These are phyloP conservation scores for Brachynemurus nebulosus DNA, from an alignment of 2,888 invertebrate genomes.

Conservation along the genomic window DNA sequence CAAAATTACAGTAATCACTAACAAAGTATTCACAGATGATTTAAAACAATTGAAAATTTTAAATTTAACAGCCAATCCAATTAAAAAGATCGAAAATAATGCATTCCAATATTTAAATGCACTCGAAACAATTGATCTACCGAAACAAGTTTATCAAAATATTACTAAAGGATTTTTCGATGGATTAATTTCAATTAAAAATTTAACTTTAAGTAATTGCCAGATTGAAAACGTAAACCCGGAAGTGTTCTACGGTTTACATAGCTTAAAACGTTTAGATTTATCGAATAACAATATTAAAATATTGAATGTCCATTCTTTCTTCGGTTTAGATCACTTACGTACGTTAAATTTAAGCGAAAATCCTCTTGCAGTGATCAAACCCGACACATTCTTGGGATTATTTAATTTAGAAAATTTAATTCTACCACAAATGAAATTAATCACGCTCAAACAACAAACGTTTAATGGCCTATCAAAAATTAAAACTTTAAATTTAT, in stretches of 20 bases:
- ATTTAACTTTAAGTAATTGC: neutral
- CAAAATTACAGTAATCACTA: neutral
- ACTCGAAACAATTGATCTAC: neutral
- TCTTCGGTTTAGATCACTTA: constrained; percentile 9
- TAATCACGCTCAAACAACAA: neutral
- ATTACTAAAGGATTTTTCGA: constrained; percentile 2
- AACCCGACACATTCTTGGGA: neutral
- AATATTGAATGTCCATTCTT: constrained; percentile 6
- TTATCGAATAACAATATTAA: constrained; percentile 9
- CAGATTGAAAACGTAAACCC: neutral
- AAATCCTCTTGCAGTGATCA: constrained; percentile 8
- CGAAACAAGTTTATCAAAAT: neutral
- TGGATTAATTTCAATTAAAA: neutral
- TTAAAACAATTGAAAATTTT: constrained; percentile 1
- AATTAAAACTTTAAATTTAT: neutral
- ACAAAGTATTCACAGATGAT: neutral
- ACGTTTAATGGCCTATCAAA: neutral
- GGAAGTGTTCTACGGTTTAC: constrained; percentile 9
- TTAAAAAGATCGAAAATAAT: constrained; percentile 10
- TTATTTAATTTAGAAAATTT: neutral
- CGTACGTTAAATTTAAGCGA: constrained; percentile 8
- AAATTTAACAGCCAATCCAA: constrained; percentile 5
- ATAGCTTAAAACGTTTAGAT: constrained; percentile 8
- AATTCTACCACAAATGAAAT: neutral
- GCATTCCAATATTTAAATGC: neutral